phyloP scores from a whole-genome alignment of 2,888 invertebrate species.

The Panzeria rudis region DNA sequence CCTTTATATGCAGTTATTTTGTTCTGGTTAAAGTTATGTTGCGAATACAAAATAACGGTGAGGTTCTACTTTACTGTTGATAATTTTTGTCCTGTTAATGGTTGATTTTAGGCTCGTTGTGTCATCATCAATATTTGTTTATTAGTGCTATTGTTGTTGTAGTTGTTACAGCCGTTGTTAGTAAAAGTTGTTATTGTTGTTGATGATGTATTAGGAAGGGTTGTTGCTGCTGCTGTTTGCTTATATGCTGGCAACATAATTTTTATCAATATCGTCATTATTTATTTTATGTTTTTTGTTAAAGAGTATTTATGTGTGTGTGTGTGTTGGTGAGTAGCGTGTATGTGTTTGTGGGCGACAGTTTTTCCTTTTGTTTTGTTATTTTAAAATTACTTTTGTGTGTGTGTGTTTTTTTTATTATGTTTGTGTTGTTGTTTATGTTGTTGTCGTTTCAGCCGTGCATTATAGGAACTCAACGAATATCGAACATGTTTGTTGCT shows the following conservation, averaged over 20 bases:
- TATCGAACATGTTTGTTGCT: constrained; percentile 67
- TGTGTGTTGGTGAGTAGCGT: not conserved
- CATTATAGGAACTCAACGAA: constrained; percentile 70
- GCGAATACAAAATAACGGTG: too few relatives aligned
- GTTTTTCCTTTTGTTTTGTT: constrained; percentile 36
- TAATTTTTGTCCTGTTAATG: not conserved
- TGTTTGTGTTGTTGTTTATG: constrained; percentile 25
- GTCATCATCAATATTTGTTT: constrained; percentile 44
- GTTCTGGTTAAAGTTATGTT: too few relatives aligned
- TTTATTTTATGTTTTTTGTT: constrained; percentile 10
- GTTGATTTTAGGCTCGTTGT: constrained; percentile 42
- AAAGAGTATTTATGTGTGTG: not conserved
- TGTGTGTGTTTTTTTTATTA: constrained; percentile 18
- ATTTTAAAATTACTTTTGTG: constrained; percentile 25
- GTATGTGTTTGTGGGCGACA: constrained; percentile 5
- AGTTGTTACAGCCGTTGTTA: constrained; percentile 20
- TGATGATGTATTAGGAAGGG: not conserved
- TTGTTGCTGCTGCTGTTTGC: constrained; percentile 42
- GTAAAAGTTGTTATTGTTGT: constrained; percentile 23
- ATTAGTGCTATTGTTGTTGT: constrained; percentile 27
- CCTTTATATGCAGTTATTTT: constrained; percentile 8
- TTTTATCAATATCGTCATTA: constrained; percentile 39
- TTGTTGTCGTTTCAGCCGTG: constrained; percentile 59
- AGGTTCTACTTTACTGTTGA: constrained; percentile 5
- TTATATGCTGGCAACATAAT: constrained; percentile 59